phyloP scores from a whole-genome alignment of 2,113 vertebrate genomes.

The Verasper variegatus region DNA sequence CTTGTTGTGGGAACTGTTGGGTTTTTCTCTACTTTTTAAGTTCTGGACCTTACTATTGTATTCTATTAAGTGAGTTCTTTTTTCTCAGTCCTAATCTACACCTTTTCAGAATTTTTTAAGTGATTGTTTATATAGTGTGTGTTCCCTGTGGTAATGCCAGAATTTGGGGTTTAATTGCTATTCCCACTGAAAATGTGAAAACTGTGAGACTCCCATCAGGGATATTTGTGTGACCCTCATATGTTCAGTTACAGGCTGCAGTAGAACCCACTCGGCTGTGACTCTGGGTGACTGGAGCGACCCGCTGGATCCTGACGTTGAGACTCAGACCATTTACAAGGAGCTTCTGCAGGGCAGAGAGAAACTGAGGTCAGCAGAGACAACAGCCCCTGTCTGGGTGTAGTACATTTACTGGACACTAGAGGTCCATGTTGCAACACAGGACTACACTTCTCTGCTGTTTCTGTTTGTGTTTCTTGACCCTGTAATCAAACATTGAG shows the following conservation, averaged over 20 bases:
- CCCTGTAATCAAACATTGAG: conserved; percentile 13
- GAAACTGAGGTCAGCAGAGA: conserved; percentile 80
- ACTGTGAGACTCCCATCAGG: not conserved
- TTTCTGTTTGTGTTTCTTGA: conserved; percentile 8
- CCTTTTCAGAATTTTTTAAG: not conserved
- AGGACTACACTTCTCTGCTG: not conserved
- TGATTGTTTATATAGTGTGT: not conserved
- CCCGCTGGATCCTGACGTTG: conserved; percentile 87
- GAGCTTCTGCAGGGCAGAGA: conserved; percentile 87
- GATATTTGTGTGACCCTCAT: not conserved
- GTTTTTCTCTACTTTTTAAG: not conserved
- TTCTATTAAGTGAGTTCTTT: no score
- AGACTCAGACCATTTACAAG: conserved; percentile 89
- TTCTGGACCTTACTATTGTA: not conserved
- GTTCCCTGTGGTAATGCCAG: not conserved
- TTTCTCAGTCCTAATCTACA: no score
- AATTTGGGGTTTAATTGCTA: not conserved
- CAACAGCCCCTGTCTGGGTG: conserved; percentile 11
- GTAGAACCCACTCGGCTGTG: conserved; percentile 89
- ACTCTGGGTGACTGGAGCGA: conserved; percentile 91
- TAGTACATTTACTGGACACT: conserved; percentile 60
- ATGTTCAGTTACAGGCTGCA: conserved; percentile 86
- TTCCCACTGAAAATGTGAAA: not conserved
- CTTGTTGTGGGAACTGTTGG: not conserved
- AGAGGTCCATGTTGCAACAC: conserved; percentile 72